phyloP scores from a whole-genome alignment of 2,797 vertebrate species.

The Typhlichthys eigenmanni region DNA sequence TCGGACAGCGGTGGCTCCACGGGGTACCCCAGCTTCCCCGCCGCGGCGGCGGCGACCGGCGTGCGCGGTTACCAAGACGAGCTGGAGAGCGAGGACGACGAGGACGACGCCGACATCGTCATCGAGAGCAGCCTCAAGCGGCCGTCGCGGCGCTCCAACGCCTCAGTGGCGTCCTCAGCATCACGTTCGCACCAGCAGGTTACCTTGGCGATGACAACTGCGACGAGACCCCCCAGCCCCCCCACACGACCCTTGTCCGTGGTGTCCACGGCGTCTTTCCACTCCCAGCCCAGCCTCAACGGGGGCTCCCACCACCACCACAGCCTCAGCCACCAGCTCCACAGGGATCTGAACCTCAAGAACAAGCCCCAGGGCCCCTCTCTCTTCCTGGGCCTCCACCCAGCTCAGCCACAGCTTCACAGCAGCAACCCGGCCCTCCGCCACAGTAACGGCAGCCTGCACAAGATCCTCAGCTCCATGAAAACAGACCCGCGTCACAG shows the following conservation, averaged over 20 bases:
- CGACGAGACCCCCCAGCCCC: slow-evolving; percentile 62
- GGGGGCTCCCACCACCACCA: slow-evolving; percentile 72
- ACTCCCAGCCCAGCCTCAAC: slow-evolving; percentile 79
- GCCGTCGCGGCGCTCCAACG: slow-evolving; percentile 82
- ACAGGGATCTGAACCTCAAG: slow-evolving; percentile 85
- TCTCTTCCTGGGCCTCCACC: slow-evolving; percentile 61
- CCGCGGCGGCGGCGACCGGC: slow-evolving; percentile 23
- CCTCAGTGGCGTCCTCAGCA: slow-evolving; percentile 64
- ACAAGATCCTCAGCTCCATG: slow-evolving; percentile 93
- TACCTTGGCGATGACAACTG: slow-evolving; percentile 15
- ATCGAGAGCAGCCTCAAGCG: slow-evolving; percentile 90
- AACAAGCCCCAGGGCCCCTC: slow-evolving; percentile 58
- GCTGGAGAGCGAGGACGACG: slow-evolving; percentile 93
- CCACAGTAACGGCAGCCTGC: slow-evolving; percentile 89
- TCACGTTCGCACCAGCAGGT: slow-evolving; percentile 72
- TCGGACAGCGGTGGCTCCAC: slow-evolving; percentile 89
- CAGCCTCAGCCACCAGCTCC: slow-evolving; percentile 85
- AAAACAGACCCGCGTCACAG: slow-evolving; percentile 93
- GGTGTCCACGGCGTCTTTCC: slow-evolving; percentile 79
- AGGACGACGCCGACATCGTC: slow-evolving; percentile 94
- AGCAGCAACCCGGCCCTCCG: slow-evolving; percentile 80
- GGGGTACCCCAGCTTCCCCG: slow-evolving; percentile 83
- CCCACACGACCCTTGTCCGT: slow-evolving; percentile 73
- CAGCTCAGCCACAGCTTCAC: slow-evolving; percentile 66
- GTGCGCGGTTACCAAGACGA: slow-evolving; percentile 87